Percentiles rank a stretch among this genome's conserved stretches.
phyloP scores from a whole-genome alignment of 2,888 invertebrate genomes.

The Choristoneura rosaceana region DNA sequence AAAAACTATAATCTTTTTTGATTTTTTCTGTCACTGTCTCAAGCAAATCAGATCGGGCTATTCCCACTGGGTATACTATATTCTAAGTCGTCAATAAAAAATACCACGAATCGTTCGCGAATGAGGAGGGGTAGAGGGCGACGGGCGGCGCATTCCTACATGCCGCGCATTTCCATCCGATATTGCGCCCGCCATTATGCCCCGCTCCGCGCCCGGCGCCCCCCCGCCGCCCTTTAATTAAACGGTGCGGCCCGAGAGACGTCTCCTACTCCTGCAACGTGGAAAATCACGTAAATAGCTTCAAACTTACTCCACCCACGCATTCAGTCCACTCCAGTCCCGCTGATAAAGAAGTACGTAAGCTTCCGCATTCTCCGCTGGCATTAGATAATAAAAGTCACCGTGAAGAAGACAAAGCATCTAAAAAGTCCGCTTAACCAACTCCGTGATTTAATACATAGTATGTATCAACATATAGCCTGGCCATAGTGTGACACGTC shows the following conservation, averaged over 20 bases:
- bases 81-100: constrained; percentile 84
- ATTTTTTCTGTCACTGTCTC: constrained; percentile 21
- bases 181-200: constrained; percentile 85
- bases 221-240: constrained; percentile 84
- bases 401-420: background rate
- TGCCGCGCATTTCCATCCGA: constrained; percentile 86
- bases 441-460: background rate
- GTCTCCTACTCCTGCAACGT: constrained; percentile 76
- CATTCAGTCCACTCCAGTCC: constrained; percentile 56
- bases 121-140: constrained; percentile 71
- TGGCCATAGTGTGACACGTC: background rate
- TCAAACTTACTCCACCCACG: constrained; percentile 70
- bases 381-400: background rate
- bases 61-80: constrained; percentile 68
- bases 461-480: background rate
- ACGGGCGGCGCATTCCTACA: constrained; percentile 84
- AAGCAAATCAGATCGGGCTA: constrained; percentile 60
- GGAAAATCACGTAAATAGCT: constrained; percentile 83
- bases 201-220: constrained; percentile 72
- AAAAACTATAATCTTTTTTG: background rate
- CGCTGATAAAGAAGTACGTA: constrained; percentile 58
- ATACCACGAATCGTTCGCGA: constrained; percentile 83
- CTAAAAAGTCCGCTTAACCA: background rate
- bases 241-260: constrained; percentile 84
- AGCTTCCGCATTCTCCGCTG: constrained; percentile 44